Percentiles rank a stretch among this genome's conserved stretches.
These are phyloP conservation scores for Orthosia gracilis DNA, from an alignment of 2,888 invertebrate species.

Conservation along the genomic window DNA sequence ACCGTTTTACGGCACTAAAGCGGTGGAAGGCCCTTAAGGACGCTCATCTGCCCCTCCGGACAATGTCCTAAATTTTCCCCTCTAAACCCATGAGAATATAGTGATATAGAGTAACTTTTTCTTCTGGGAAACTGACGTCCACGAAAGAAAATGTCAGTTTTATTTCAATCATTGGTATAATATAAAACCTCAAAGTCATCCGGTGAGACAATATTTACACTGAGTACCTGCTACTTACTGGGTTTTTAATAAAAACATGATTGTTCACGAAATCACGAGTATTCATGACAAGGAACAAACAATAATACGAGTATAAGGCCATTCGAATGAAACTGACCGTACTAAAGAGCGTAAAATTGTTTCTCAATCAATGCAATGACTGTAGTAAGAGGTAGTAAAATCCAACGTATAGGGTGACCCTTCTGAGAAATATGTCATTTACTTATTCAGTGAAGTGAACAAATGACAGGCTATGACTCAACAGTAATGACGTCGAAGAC, in stretches of 20 bases:
- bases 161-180: not conserved
- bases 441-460: slow-evolving; percentile 77
- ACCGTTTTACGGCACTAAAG: too few species aligned
- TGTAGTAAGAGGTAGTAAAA: slow-evolving; percentile 59
- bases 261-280: slow-evolving; percentile 27
- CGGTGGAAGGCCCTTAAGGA: too few species aligned
- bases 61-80: not conserved
- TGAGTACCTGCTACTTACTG: not conserved
- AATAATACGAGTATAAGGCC: slow-evolving; percentile 24
- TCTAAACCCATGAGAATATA: not conserved
- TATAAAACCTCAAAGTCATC: not conserved
- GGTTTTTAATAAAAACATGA: slow-evolving; percentile 36
- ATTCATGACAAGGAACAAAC: slow-evolving; percentile 26
- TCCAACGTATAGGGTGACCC: slow-evolving; percentile 73
- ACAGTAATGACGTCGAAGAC: slow-evolving; percentile 79
- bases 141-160: not conserved
- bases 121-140: not conserved
- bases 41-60: not conserved
- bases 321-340: slow-evolving; percentile 22
- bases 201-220: slow-evolving; percentile 1
- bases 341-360: slow-evolving; percentile 21
- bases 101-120: too few species aligned
- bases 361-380: slow-evolving; percentile 40
- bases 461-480: slow-evolving; percentile 81
- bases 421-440: slow-evolving; percentile 82